A percentile compares a stretch with the other conserved stretches of the same genome.
Conservation (phyloP, 2,888 invertebrate genomes). For the Epinotia ramella region DNA sequence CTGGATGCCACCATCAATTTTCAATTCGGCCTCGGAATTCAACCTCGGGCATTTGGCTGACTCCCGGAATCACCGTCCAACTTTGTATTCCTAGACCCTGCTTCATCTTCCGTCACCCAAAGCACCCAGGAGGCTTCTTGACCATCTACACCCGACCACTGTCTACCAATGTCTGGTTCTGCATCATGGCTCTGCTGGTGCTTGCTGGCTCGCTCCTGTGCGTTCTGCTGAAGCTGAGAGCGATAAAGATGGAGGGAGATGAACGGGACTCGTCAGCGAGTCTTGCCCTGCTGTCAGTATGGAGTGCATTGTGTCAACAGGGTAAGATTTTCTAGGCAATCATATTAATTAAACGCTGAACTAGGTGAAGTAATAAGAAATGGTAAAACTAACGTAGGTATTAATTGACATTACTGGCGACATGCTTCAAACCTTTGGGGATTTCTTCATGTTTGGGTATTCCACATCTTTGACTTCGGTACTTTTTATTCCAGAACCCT, state of each 20-base stretch:
- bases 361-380: no score
- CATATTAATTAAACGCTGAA: neutral
- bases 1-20: no score
- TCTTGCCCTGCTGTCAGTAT: slow-evolving; percentile 74
- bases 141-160: slow-evolving; percentile 88
- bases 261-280: slow-evolving; percentile 74
- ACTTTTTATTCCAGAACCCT: no score
- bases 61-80: neutral
- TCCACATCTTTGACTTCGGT: no score
- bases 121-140: slow-evolving; percentile 83
- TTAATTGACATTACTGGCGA: no score
- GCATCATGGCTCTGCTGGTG: slow-evolving; percentile 68
- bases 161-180: slow-evolving; percentile 84
- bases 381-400: no score
- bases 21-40: no score
- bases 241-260: slow-evolving; percentile 50
- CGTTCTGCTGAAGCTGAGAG: slow-evolving; percentile 59
- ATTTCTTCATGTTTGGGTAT: no score
- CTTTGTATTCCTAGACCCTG: slow-evolving; percentile 75
- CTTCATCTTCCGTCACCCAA: slow-evolving; percentile 89
- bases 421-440: no score
- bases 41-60: neutral
- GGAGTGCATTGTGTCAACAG: slow-evolving; percentile 80
- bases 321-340: slow-evolving; percentile 56
- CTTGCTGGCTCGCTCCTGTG: slow-evolving; percentile 59